Base-by-base conservation (phyloP, 2,888 invertebrate species). In the Drosophila gaucha region DNA sequence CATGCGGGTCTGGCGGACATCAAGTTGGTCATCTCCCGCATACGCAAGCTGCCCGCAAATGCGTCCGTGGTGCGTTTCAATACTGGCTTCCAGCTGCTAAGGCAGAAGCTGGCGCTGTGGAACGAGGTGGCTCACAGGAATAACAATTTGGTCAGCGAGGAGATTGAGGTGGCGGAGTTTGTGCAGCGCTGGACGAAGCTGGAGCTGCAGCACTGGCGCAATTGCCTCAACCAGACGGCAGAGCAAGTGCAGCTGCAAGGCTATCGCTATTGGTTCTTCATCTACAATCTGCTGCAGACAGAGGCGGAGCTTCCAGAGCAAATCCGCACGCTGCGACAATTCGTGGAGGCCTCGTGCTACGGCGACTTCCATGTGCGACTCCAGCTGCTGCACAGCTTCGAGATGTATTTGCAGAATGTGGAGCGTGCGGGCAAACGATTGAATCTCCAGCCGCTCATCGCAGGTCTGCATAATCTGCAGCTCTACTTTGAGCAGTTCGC, bases 181-280 rank as follows among this genome's bases (percentile, higher is more conserved):
- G 96, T 99, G 49, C 95, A 98, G 44, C 93, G 94, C 49, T 99
- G 98, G 98, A 94, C 99, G 60, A 96, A 96, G 90, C 90, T 97
- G 24, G 99, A 99, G 90, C 93, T 99, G 79, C 94, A 94, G 59
- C 95, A 95, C 86, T 99, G 98, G 98, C 96, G 96, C 78, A 95
- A 95, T 82, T 95, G 96, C 60, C 92, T 98, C 5, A 94, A 95
- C 67, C 93, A 94, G 64, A 93, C 96, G 16, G 93, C 93, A 60
- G 93, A 94, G 49, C 94, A 93, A 82, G 93, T 95, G 72, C 94
- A 94, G 88, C 92, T 94, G 0, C 94, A 94, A 67, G 94, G 96
- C 0, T 94, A 95, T 70, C 96, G 96, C 89, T 98, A 97, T 94
- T 99, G 98, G 98, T 96, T 97, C 92, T 95, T 96, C 90, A 91